Evolutionary conservation across 2,888 invertebrate species (phyloP), one percentile per base, ranked within the genome.

Genomic region (Drosophila pseudotakahashii): DNA sequence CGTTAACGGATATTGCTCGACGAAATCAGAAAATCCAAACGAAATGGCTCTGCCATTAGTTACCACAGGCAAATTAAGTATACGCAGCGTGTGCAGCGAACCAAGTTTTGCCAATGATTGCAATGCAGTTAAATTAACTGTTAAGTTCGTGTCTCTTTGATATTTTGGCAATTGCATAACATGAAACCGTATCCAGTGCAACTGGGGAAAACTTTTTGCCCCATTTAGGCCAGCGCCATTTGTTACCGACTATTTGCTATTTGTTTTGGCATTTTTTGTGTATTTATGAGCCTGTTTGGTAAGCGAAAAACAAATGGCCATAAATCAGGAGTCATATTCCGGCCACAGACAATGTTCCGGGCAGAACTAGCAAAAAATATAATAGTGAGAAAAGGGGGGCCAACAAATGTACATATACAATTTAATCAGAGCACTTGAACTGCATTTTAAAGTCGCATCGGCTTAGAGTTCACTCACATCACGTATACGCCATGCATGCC

Each of bases 241-340:
- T 67, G 36, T 34, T 37, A 23, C 36, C 14, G 10, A 32, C n/a
- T 51, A 62, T 37, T 67, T 55, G 23, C 36, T 52, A 45, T 72
- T 75, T 70, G 62, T 50, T 78, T 55, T 37, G 51, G 37, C 11
- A 42, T 59, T 73, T 66, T 30, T n/a, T 48, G 26, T 53, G 26
- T 79, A 84, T 82, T 82, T 87, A 82, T 82, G 73, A 48, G 61
- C 59, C 72, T 78, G 87, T 81, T 83, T 69, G 78, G 44, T 57
- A 69, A 85, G 59, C 75, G 67, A 79, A 70, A 53, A 70, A 77
- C 73, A 87, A 78, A 57, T 53, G 72, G 41, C n/a, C 57, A 79
- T 82, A 82, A 82, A 82, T 82, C 82, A 87, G 60, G 60, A 57
- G 75, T 66, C 51, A 62, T 68, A 52, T 76, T 67, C 64, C 61